phyloP scores from a whole-genome alignment of 92 coral and sea anemone species.

The Zoanthus sociatus region DNA sequence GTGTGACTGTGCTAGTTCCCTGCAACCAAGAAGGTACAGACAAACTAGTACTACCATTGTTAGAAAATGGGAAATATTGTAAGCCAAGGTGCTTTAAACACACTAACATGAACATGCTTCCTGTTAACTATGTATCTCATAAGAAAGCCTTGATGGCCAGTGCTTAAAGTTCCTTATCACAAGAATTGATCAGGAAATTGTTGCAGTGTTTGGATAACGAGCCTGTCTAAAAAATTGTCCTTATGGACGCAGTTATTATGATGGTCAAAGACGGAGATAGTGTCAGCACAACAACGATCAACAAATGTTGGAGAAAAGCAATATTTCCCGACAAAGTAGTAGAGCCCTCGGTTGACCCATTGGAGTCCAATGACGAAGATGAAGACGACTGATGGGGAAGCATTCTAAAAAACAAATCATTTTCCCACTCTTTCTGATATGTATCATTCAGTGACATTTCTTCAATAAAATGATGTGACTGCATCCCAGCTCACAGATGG shows the following conservation, averaged over 20 bases:
- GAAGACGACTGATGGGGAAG: conserved; percentile 10
- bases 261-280: not conserved
- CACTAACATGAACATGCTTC: conserved; percentile 56
- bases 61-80: conserved; percentile 59
- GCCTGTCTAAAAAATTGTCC: conserved; percentile 4
- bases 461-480: conserved; percentile 10
- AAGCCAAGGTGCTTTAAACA: conserved; percentile 56
- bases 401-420: not conserved
- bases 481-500: not conserved
- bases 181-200: conserved; percentile 34
- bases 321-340: not conserved
- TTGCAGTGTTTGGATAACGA: conserved; percentile 56
- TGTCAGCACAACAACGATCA: conserved; percentile 18
- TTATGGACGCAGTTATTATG: conserved; percentile 2
- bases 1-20: conserved; percentile 21
- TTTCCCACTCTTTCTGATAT: conserved; percentile 1
- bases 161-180: conserved; percentile 48
- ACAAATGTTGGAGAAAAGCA: conserved; percentile 4
- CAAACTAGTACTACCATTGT: conserved; percentile 45
- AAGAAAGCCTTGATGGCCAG: conserved; percentile 54
- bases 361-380: not conserved
- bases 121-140: conserved; percentile 50
- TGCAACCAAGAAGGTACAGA: conserved; percentile 57
- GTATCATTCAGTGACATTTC: conserved; percentile 10
- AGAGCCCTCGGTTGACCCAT: conserved; percentile 7